These are phyloP conservation scores for Euzophera pinguis DNA, from an alignment of 2,888 invertebrate species.

Conservation along the genomic window DNA sequence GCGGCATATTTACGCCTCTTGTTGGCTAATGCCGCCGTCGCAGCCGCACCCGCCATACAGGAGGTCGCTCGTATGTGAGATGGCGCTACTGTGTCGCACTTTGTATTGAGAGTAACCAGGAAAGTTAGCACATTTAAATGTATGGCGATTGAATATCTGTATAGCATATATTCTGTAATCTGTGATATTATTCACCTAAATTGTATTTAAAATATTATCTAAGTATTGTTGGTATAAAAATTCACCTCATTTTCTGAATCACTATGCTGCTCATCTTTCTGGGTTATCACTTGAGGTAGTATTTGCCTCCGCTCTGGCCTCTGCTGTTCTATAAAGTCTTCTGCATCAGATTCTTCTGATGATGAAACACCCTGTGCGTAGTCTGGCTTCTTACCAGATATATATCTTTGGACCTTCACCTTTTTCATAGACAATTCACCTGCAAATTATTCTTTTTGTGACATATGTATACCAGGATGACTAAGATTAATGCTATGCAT, in stretches of 20 bases:
- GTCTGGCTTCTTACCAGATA: slow-evolving; percentile 98
- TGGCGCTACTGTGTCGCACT: no score
- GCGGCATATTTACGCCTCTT: no score
- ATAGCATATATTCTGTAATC: no score
- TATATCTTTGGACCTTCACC: slow-evolving; percentile 98
- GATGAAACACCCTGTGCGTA: slow-evolving; percentile 94
- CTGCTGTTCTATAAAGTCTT: slow-evolving; percentile 88
- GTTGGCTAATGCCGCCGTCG: no score
- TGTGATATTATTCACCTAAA: no score
- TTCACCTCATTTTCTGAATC: slow-evolving; percentile 68
- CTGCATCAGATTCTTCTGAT: slow-evolving; percentile 93
- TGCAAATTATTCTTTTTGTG: slow-evolving; percentile 49
- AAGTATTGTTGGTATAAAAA: background rate
- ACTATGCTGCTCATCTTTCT: slow-evolving; percentile 56
- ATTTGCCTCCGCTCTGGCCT: slow-evolving; percentile 60
- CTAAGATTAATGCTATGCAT: no score
- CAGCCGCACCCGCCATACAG: no score
- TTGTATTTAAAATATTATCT: no score
- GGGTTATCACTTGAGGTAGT: slow-evolving; percentile 50
- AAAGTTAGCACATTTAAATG: no score
- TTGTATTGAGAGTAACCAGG: no score
- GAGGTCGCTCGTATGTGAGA: no score
- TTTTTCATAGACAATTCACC: slow-evolving; percentile 99
- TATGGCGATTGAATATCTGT: no score
- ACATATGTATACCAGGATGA: background rate